Evolutionary conservation across 2,113 vertebrate genomes (phyloP), one percentile per base, ranked within the genome.

Genomic region (Aphyosemion australe): DNA sequence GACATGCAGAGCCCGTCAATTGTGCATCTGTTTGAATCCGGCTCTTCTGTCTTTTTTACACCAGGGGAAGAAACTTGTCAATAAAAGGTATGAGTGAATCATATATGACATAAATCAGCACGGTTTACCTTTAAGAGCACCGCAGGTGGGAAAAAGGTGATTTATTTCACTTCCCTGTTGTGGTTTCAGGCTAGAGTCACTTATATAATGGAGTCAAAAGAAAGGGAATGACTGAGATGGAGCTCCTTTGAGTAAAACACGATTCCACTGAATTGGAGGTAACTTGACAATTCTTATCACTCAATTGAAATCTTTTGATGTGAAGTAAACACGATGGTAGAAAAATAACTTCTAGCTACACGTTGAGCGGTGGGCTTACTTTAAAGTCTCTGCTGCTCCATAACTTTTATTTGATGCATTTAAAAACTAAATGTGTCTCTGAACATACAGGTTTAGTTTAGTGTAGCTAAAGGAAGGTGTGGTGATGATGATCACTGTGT

Each of bases 211-310:
- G 53, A 34, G 26, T 32, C 65, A 49, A 34, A 50, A 31, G 15
- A 13, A 12, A 11, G 37, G 26, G 5, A 32, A 46, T 47, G 48
- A 48, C 34, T 43, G 64, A 65, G 39, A 61, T 42, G 41, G 50
- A 61, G 34, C 56, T 55, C 14, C 20, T 89, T 83, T 70, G 72
- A 85, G 63, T 55, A 32, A 61, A 72, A 51, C 54, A 63, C 65
- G 50, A 69, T 73, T 48, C 57, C 31, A 31, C 57, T 1, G 11
- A 68, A 72, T 61, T 77, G 70, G 62, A 71, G 72, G 52, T 79
- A 70, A 68, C 56, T 78, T 74, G 80, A 80, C 73, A 59, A 55
- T 2, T 26, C 80, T 76, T 82, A 85, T 83, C 80, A 78, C 80
- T 18, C 21, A 12, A 78, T 69, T 69, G 63, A 81, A 77, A 72